Base-by-base conservation (phyloP, 2,797 vertebrate species). In the Hephaestus fuliginosus region DNA sequence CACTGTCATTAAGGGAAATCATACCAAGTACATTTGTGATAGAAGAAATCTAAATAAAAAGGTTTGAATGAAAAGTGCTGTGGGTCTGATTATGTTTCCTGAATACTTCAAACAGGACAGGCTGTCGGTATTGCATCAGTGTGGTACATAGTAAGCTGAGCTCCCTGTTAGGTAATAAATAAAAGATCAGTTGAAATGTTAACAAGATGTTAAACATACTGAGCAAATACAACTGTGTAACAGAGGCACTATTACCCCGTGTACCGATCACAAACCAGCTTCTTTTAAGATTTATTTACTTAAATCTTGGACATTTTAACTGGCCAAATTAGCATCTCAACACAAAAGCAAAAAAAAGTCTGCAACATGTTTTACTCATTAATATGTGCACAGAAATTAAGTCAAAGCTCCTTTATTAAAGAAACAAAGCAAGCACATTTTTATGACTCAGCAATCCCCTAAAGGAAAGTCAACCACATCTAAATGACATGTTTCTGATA, bases 381-480 rank as follows among this genome's bases (percentile, higher is more conserved):
- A 49, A 74, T 71, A 36, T 82, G 18, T 61, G 79, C 64, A 83
- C 66, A 84, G 46, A 96, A 93, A 95, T 96, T 95, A 97, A 96
- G 96, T 97, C 96, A 97, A 96, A 96, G 96, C 96, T 96, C 90
- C 89, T 96, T 97, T 95, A 97, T 97, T 96, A 97, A 97, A 94
- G 93, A 94, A 95, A 94, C 89, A 91, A 93, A 96, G 96, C 96
- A 96, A 97, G 96, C 96, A 97, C 95, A 93, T 51, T 76, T 84
- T 95, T 48, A 96, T 95, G 96, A 96, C 95, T 97, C 96, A 95
- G 78, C 94, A 96, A 95, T 95, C 96, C 96, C 95, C 97, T 91
- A 86, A 83, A 97, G 96, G 96, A 97, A 97, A 95, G 95, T 97
- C 96, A 96, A 96, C 94, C 96, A 97, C 96, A 96, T 97, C 96